Percentiles rank a stretch among this genome's conserved stretches.
Conservation (phyloP, 1,140 invertebrate species). For the Trinorchestia longiramus region DNA sequence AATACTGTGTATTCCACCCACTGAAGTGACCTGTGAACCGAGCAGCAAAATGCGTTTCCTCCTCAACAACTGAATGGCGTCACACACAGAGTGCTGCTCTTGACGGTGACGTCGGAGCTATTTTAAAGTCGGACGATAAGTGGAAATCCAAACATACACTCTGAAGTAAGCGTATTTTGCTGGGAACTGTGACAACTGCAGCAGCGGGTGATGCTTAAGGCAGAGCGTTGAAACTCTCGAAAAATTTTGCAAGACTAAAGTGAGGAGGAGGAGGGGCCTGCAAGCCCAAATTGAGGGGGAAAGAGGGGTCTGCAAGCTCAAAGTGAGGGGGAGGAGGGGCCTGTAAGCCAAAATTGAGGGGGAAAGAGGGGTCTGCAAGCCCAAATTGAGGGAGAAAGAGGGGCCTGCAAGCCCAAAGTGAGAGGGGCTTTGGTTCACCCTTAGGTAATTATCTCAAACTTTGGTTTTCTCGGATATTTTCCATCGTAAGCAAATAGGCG, state of each 20-base stretch:
- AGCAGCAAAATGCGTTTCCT: background rate
- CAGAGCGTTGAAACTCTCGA: background rate
- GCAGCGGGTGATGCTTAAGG: background rate
- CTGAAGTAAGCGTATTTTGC: background rate
- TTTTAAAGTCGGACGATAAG: background rate
- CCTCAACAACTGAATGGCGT: background rate
- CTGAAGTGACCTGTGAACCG: background rate
- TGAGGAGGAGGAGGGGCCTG: too few species aligned
- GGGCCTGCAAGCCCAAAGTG: too few species aligned
- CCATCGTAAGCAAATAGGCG: background rate
- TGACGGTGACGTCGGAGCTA: conserved; percentile 4
- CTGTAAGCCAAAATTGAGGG: too few species aligned
- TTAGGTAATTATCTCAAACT: background rate
- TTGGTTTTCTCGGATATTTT: background rate
- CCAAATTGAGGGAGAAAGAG: too few species aligned
- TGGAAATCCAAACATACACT: background rate
- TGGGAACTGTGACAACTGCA: background rate
- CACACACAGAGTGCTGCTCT: background rate
- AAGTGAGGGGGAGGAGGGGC: too few species aligned
- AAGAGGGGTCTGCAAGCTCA: too few species aligned
- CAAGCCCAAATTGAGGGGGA: too few species aligned
- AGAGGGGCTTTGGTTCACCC: background rate
- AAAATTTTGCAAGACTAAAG: too few species aligned
- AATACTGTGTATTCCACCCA: background rate
- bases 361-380: too few species aligned